Percentiles rank a stretch among this genome's conserved stretches.
Conservation (phyloP, 2,113 vertebrate species). For the Bambusicola thoracicus region DNA sequence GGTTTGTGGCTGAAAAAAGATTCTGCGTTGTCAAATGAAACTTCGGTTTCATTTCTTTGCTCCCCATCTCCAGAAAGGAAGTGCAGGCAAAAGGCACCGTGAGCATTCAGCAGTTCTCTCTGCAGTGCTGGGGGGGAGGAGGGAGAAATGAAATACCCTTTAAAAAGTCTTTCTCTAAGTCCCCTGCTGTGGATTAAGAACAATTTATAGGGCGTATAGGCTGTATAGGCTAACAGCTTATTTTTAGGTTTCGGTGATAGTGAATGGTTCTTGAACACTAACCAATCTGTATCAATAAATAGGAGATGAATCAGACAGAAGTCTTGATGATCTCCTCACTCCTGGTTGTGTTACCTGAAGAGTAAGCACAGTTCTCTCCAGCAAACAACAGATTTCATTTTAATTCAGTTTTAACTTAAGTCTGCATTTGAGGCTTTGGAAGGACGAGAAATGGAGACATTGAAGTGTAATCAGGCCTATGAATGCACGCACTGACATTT, state of each 20-base stretch:
- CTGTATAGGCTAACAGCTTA: background rate
- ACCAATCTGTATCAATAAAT: background rate
- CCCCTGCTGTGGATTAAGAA: background rate
- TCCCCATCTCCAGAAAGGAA: background rate
- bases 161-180: background rate
- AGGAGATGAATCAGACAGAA: background rate
- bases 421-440: background rate
- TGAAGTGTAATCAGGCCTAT: background rate
- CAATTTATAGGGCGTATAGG: background rate
- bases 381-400: accelerated
- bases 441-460: background rate
- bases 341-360: background rate
- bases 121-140: background rate
- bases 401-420: background rate
- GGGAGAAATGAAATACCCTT: background rate
- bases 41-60: slow-evolving; percentile 26
- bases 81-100: background rate
- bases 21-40: background rate
- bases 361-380: background rate
- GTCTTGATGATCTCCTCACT: background rate
- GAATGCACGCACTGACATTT: background rate
- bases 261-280: background rate
- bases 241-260: background rate
- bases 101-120: background rate
- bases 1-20: background rate